phyloP scores from a whole-genome alignment of 2,113 vertebrate genomes.

The Blennius ocellaris region DNA sequence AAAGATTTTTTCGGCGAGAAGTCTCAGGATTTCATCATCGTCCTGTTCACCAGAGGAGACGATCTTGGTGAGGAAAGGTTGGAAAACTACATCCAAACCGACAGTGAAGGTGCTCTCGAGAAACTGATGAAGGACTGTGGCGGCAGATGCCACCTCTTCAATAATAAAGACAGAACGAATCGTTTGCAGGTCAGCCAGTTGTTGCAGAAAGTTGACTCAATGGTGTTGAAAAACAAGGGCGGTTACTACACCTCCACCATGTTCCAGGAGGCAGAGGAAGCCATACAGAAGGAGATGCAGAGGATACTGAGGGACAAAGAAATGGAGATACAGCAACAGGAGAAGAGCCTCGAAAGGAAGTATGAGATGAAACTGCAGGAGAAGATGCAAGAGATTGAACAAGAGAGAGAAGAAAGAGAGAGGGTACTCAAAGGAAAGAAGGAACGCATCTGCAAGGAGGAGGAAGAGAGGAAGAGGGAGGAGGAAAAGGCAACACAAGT shows the following conservation, averaged over 20 bases:
- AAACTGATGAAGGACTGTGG: constrained; percentile 15
- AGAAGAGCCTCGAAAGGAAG: constrained; percentile 15
- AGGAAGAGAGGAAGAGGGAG: constrained; percentile 15
- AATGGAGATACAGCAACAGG: constrained; percentile 36
- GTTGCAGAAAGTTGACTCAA: constrained; percentile 27
- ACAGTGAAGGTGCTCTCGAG: background rate
- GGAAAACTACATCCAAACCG: constrained; percentile 1
- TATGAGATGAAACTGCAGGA: background rate
- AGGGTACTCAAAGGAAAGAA: constrained; percentile 33
- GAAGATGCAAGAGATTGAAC: constrained; percentile 3
- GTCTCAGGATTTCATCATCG: constrained; percentile 45
- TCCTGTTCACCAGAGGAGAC: constrained; percentile 66
- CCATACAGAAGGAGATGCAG: constrained; percentile 33
- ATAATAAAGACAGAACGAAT: constrained; percentile 29
- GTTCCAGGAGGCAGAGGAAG: constrained; percentile 41
- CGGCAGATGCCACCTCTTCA: constrained; percentile 51
- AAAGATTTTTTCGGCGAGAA: constrained; percentile 53
- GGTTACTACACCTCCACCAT: constrained; percentile 45
- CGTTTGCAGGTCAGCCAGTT: constrained; percentile 54
- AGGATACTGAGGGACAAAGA: constrained; percentile 52
- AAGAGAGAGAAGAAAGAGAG: constrained; percentile 14
- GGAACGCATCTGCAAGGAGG: constrained; percentile 7
- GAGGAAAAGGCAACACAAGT: constrained; percentile 29
- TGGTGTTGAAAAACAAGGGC: constrained; percentile 42
- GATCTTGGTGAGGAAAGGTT: constrained; percentile 11